phyloP scores from a whole-genome alignment of 53 echinoderm and acorn worm species.

The Temnopleurus reevesii region DNA sequence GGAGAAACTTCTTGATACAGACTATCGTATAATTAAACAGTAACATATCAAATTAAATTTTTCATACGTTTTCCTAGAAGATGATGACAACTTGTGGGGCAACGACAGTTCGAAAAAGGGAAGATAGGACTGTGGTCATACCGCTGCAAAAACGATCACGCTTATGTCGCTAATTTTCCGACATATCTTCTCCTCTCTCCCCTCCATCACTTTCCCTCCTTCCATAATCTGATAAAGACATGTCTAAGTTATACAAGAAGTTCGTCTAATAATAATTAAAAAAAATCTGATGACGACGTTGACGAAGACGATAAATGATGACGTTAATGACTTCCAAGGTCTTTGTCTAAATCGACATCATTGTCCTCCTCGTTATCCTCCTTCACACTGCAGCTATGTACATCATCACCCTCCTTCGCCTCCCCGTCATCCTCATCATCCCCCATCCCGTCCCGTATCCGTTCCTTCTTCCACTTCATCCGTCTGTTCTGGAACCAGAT shows the following conservation, averaged over 20 bases:
- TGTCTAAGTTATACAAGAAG: background rate
- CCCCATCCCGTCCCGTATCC: constrained; percentile 15
- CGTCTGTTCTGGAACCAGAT: constrained; percentile 99
- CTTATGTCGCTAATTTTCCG: too few relatives aligned
- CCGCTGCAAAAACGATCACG: background rate
- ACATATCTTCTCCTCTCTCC: too few relatives aligned
- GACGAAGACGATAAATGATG: background rate
- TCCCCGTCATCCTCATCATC: constrained; percentile 50
- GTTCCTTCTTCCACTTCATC: constrained; percentile 99
- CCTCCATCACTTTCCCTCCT: too few relatives aligned
- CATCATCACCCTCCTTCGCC: constrained; percentile 27
- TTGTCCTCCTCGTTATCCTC: constrained; percentile 56
- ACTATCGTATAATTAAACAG: too few relatives aligned
- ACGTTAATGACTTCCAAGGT: constrained; percentile 12
- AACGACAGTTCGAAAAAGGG: too few relatives aligned
- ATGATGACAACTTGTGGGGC: background rate
- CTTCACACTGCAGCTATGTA: constrained; percentile 31
- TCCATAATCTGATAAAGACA: background rate
- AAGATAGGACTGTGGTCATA: background rate
- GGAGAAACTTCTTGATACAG: too few relatives aligned
- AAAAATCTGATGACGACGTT: background rate
- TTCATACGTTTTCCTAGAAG: too few relatives aligned
- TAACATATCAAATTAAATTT: too few relatives aligned
- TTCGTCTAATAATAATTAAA: background rate
- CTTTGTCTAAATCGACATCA: constrained; percentile 27